Conservation (phyloP, 2,888 invertebrate genomes). For the Acleris literana region DNA sequence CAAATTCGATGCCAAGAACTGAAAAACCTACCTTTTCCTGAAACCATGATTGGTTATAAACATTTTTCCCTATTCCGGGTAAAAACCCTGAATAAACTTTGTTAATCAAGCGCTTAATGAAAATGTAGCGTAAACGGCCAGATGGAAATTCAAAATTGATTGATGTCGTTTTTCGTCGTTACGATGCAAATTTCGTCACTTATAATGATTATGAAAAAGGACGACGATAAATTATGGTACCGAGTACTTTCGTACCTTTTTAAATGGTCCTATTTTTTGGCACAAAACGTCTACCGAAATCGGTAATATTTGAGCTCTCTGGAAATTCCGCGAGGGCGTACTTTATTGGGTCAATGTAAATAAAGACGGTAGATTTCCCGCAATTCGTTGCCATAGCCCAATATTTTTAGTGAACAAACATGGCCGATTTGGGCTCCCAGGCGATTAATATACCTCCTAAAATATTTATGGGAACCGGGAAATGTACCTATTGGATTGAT, state of each 20-base stretch:
- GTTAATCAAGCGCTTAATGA: slow-evolving; percentile 30
- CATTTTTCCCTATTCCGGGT: slow-evolving; percentile 2
- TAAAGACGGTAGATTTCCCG: slow-evolving; percentile 52
- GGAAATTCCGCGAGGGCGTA: slow-evolving; percentile 43
- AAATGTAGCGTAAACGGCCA: slow-evolving; percentile 18
- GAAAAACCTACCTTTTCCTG: neutral
- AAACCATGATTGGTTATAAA: neutral
- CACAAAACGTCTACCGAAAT: neutral
- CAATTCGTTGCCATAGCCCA: slow-evolving; percentile 52
- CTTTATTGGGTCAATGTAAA: slow-evolving; percentile 66
- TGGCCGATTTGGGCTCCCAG: slow-evolving; percentile 28
- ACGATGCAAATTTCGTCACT: slow-evolving; percentile 23
- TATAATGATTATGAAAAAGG: slow-evolving; percentile 18
- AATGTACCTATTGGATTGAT: slow-evolving; percentile 24
- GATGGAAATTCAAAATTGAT: slow-evolving; percentile 24
- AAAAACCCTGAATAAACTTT: slow-evolving; percentile 23
- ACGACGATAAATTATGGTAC: slow-evolving; percentile 4
- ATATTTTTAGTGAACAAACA: slow-evolving; percentile 49
- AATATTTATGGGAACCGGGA: slow-evolving; percentile 28
- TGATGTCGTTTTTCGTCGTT: slow-evolving; percentile 29
- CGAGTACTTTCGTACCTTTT: slow-evolving; percentile 5
- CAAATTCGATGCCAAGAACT: no score
- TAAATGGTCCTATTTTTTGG: neutral
- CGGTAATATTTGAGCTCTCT: slow-evolving; percentile 55
- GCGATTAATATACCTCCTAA: slow-evolving; percentile 29